Evolutionary conservation across 2,888 invertebrate species (phyloP), one percentile per base, ranked within the genome.

Genomic region (Lathronympha strigana): DNA sequence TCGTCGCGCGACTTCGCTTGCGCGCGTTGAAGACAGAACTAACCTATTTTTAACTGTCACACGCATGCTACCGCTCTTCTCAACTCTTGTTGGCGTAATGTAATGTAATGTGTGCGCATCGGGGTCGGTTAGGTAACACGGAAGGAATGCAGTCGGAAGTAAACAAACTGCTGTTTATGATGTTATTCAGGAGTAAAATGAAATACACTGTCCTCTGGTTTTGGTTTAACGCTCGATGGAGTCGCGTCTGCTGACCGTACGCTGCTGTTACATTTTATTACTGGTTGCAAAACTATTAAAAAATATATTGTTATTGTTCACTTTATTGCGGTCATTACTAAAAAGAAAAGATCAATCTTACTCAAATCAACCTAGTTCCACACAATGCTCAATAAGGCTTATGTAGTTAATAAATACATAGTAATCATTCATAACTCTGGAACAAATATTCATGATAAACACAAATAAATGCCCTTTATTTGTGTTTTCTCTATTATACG

Each of bases 1-100:
- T 51, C 25, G 60, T 64, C 55, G 73, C 75, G 75, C 72, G 69
- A 62, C 51, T 25, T 28, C 8, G 5, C 63, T 69, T 68, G 73
- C 72, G 63, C 64, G 71, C 69, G 66, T 67, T 67, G 66, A 21
- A 67, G 66, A 55, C 57, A 36, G 68, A 79, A 84, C 84, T 87
- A 86, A 87, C 85, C 88, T 88, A 87, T 83, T 84, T 83, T 76
- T 82, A 83, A 68, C 85, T 86, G 85, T 86, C 84, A 84, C 71
- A 68, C 69, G 68, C 71, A 70, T 73, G 72, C 68, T 69, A 64
- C 71, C 67, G 70, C 67, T 71, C 70, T 67, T 58, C 53, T 69
- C 58, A 60, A 62, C 67, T 67, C 54, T 66, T 63, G 51, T 68
- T 72, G 72, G 69, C 70, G 73, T 69, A 75, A 75, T 72, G 63